Percentiles rank a stretch among this genome's conserved stretches.
phyloP scores from a whole-genome alignment of 2,797 vertebrate genomes.

The Artibeus lituratus region DNA sequence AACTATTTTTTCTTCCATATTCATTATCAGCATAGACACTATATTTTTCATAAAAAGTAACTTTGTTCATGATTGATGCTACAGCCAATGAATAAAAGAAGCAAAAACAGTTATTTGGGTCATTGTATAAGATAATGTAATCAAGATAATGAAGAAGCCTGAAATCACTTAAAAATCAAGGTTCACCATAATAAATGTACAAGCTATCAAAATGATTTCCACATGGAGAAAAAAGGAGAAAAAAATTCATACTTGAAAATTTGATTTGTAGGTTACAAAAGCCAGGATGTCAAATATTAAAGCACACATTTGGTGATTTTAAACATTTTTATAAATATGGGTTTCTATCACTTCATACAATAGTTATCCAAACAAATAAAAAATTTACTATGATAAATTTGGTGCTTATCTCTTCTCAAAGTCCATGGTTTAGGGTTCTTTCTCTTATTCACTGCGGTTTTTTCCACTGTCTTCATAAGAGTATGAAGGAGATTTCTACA shows the following conservation, averaged over 20 bases:
- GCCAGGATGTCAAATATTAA: background rate
- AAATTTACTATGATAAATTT: background rate
- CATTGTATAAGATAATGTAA: constrained; percentile 74
- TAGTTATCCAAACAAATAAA: background rate
- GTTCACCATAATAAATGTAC: constrained; percentile 44
- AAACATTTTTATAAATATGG: background rate
- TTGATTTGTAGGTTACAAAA: background rate
- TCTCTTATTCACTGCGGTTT: background rate
- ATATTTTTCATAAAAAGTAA: background rate
- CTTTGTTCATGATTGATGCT: background rate
- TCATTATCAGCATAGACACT: background rate
- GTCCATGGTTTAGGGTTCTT: background rate
- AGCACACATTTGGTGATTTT: background rate
- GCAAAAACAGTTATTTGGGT: constrained; percentile 24
- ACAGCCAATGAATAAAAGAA: constrained; percentile 7
- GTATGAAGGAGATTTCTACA: background rate
- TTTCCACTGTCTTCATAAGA: background rate
- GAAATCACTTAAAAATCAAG: constrained; percentile 73
- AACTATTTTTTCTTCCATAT: background rate
- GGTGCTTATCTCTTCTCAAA: background rate
- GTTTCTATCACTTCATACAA: background rate
- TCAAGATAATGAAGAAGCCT: constrained; percentile 68
- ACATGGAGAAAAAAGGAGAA: background rate
- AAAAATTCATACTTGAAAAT: background rate
- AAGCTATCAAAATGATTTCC: constrained; percentile 15